Evolutionary conservation across 2,113 vertebrate genomes (phyloP).

Genomic region (Eolophus roseicapilla): DNA sequence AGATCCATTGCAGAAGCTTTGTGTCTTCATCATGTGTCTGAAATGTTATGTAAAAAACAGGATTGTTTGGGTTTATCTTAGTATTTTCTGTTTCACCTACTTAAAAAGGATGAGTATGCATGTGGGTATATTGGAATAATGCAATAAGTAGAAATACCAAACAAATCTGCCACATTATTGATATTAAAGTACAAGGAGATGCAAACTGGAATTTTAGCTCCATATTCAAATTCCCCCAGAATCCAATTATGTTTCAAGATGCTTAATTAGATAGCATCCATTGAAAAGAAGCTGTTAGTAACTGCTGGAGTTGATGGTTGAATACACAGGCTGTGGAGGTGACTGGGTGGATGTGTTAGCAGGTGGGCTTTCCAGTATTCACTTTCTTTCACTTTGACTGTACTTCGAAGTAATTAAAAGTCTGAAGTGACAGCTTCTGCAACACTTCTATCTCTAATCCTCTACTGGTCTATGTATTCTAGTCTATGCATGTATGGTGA

Average conservation of each 20-base stretch:
- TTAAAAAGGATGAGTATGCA: not conserved
- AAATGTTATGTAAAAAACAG: not conserved
- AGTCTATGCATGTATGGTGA: not conserved
- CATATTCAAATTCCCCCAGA: not conserved
- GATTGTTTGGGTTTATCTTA: not conserved
- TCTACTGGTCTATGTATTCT: not conserved
- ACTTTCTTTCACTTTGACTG: not conserved
- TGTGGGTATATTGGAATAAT: not conserved
- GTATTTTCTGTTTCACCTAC: not conserved
- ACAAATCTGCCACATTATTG: not conserved
- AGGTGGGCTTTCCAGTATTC: not conserved
- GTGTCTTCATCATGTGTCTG: not conserved
- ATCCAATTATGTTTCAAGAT: not conserved
- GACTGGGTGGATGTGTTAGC: not conserved
- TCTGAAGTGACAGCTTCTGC: not conserved
- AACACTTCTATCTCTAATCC: not conserved
- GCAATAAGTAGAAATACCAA: not conserved
- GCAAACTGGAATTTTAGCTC: not conserved
- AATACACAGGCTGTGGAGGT: not conserved
- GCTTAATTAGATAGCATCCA: not conserved
- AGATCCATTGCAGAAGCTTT: not conserved
- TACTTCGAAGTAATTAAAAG: not conserved
- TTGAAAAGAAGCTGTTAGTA: not conserved
- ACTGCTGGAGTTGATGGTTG: not conserved
- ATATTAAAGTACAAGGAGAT: not conserved